Evolutionary conservation across 2,888 invertebrate species (phyloP), one percentile per base, ranked within the genome.

Genomic region (Xestia c-nigrum): DNA sequence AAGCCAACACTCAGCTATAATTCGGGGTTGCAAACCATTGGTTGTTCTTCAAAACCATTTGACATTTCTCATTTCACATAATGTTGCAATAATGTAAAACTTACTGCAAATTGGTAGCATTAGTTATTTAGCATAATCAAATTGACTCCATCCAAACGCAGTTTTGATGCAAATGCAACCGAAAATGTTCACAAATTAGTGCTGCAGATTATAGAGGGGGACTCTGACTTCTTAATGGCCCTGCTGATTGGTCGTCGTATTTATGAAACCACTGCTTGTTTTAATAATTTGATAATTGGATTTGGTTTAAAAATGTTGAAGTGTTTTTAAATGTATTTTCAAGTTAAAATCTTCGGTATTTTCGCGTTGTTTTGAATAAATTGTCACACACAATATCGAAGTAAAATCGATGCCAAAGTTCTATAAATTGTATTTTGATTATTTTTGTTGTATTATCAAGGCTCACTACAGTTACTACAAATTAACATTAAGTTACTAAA

Each of bases 101-200:
- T 89, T 90, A 91, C 90, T 91, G 92, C 92, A 91, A 94, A 95
- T 93, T 95, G 92, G 90, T 57, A 77, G 57, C 65, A 67, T 50
- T 92, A 86, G 88, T 87, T 86, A 90, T 92, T 95, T 94, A 94
- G 95, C 95, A 96, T 96, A 96, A 96, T 95, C 93, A 92, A 90
- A 92, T 93, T 88, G 82, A 88, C 87, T 82, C 85, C 88, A 92
- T 90, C 68, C 57, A 81, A 88, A 84, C 72, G 87, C 92, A 92
- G 90, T 96, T 94, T 90, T 85, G 80, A 96, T 96, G 95, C 94
- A 94, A 96, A 96, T 96, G 84, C 77, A 68, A 85, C 83, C 84
- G 83, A 87, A 90, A 90, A 84, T 83, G 89, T 89, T 88, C 69
- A 61, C 73, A 69, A 80, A 83, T 78, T 85, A 81, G 66, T 67